A percentile compares a stretch with the other conserved stretches of the same genome.
phyloP scores from a whole-genome alignment of 2,113 vertebrate species.

The Otolemur garnettii region DNA sequence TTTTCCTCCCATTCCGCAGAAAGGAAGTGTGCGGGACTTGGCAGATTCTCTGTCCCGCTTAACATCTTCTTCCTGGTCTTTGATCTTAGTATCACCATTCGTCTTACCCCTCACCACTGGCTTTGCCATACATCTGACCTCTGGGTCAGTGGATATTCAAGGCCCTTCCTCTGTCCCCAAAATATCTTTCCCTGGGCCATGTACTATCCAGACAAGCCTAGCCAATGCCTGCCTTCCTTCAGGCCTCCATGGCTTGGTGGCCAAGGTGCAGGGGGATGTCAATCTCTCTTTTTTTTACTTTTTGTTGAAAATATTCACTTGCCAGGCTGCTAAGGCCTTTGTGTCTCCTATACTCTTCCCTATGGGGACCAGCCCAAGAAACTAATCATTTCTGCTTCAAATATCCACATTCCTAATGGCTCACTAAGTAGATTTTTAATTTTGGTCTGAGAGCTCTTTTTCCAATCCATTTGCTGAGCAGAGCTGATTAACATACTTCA shows the following conservation, averaged over 20 bases:
- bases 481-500: neutral
- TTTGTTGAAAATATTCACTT: neutral
- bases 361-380: neutral
- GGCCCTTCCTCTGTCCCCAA: neutral
- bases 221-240: neutral
- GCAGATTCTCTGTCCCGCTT: neutral
- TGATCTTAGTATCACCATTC: neutral
- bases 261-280: too few species aligned
- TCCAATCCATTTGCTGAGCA: neutral
- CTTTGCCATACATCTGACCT: neutral
- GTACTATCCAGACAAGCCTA: neutral
- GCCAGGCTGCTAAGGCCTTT: neutral
- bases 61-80: neutral
- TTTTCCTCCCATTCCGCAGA: neutral
- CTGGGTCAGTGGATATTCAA: neutral
- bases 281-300: fast-evolving
- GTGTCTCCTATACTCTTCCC: neutral
- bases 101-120: neutral
- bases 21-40: neutral
- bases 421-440: neutral
- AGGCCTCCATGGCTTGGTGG: neutral
- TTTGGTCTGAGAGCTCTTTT: neutral
- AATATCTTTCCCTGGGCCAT: neutral
- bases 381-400: neutral
- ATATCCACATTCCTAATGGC: neutral